These are phyloP conservation scores for Malurus melanocephalus DNA, from an alignment of 2,113 vertebrate species.

Conservation along the genomic window DNA sequence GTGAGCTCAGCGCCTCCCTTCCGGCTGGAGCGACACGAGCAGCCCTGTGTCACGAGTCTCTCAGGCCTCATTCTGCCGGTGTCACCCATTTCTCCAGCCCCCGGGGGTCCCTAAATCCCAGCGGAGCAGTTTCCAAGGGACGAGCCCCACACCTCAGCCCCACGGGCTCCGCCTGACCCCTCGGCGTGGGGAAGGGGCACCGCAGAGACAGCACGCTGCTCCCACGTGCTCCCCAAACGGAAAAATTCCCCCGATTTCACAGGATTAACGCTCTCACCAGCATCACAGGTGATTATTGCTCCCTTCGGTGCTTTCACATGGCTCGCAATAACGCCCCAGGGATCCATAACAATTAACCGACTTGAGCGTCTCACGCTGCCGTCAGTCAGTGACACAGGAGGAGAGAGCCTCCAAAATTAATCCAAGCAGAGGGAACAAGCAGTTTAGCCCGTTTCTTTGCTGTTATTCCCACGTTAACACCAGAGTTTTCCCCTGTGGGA, in stretches of 20 bases:
- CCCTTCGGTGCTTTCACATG: not conserved
- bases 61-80: rapidly evolving
- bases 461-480: not conserved
- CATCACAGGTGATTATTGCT: conserved; percentile 13
- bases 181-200: rapidly evolving
- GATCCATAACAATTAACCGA: not conserved
- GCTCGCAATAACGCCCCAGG: not conserved
- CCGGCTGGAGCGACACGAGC: not conserved
- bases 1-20: not conserved
- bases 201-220: not conserved
- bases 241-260: not conserved
- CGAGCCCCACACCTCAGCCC: not conserved
- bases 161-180: not conserved
- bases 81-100: not conserved
- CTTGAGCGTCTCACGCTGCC: not conserved
- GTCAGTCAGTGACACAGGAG: not conserved
- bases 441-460: not conserved
- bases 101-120: not conserved
- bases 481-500: not conserved
- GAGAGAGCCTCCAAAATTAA: not conserved
- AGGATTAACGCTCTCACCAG: not conserved
- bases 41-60: not conserved
- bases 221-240: not conserved
- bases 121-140: not conserved
- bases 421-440: not conserved